Base-by-base conservation (phyloP, 2,113 vertebrate species). In the Melanotaenia duboulayi region DNA sequence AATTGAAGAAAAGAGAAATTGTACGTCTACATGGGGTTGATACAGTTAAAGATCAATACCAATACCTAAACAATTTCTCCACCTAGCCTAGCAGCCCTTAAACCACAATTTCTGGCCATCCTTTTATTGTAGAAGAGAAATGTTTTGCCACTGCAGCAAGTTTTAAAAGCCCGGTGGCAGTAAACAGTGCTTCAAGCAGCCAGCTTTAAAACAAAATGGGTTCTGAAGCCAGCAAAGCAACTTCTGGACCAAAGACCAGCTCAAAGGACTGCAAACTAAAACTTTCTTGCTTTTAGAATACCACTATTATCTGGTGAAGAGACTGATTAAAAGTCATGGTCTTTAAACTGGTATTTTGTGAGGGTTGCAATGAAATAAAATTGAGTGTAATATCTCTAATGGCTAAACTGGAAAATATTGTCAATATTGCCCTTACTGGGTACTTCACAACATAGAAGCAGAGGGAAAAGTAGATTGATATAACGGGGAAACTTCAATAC, bases 141-240 rank as follows among this genome's bases (percentile, higher is more conserved):
- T 1, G 7, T 67, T 63, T 44, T 22, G 61, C n/a, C 0, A 50
- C 42, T 68, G 74, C 60, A 69, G 64, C 44, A 73, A 40, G 66
- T 68, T 60, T 60, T 39, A 73, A 39, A 65, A 66, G 71, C 67
- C 73, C 67, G 54, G 54, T 55, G 55, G 17, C 51, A 48, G 51
- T n/a, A 57, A 78, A 80, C 62, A 60, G 44, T 1, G 71, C 81
- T 79, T 73, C 8, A 35, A 35, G 32, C 5, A 35, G 32, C 60
- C 55, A 1, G 60, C 60, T 35, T 81, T 73, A 74, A 57, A 78
- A 55, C 55, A 80, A 48, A 66, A 81, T 82, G 66, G 74, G 61
- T 74, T 80, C 69, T 57, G 25, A 71, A 84, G 69, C 57, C 78
- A 78, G 50, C 44, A 75, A 78, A 80, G 65, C 42, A 66, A 73